Evolutionary conservation across 2,888 invertebrate genomes (phyloP).

Genomic region (Chloroclysta siterata): DNA sequence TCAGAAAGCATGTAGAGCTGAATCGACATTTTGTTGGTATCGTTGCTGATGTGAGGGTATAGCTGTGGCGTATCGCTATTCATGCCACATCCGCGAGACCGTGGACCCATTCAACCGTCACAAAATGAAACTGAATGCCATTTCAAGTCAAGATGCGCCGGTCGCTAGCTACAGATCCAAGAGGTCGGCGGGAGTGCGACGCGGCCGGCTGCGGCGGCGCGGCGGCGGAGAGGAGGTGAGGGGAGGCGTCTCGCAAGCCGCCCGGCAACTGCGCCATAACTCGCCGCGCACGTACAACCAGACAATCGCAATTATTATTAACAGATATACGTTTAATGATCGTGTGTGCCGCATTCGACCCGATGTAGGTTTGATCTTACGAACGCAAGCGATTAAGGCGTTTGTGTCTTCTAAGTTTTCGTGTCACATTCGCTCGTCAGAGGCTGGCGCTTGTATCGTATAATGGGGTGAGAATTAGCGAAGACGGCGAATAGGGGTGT

Average conservation of each 20-base stretch:
- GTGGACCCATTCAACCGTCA: constrained; percentile 72
- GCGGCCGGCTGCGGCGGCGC: constrained; percentile 36
- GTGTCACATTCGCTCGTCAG: constrained; percentile 60
- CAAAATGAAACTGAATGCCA: constrained; percentile 73
- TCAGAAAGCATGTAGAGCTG: constrained; percentile 30
- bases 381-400: constrained; percentile 60
- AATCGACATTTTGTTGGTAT: constrained; percentile 30
- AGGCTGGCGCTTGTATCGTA: constrained; percentile 57
- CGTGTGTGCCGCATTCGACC: constrained; percentile 66
- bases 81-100: constrained; percentile 60
- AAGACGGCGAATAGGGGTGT: constrained; percentile 53
- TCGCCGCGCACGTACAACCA: constrained; percentile 77
- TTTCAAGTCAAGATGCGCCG: constrained; percentile 72
- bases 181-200: constrained; percentile 54
- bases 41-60: constrained; percentile 25
- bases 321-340: constrained; percentile 80
- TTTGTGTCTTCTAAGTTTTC: constrained; percentile 58
- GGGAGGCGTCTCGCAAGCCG: constrained; percentile 47
- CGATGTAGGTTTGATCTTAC: constrained; percentile 50
- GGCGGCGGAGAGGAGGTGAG: constrained; percentile 43
- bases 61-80: constrained; percentile 49
- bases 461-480: constrained; percentile 63
- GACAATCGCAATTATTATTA: constrained; percentile 83
- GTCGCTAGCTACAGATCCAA: constrained; percentile 57
- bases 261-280: constrained; percentile 79